Evolutionary conservation across 2,888 invertebrate species (phyloP).

Genomic region (Cheilosia urbana): DNA sequence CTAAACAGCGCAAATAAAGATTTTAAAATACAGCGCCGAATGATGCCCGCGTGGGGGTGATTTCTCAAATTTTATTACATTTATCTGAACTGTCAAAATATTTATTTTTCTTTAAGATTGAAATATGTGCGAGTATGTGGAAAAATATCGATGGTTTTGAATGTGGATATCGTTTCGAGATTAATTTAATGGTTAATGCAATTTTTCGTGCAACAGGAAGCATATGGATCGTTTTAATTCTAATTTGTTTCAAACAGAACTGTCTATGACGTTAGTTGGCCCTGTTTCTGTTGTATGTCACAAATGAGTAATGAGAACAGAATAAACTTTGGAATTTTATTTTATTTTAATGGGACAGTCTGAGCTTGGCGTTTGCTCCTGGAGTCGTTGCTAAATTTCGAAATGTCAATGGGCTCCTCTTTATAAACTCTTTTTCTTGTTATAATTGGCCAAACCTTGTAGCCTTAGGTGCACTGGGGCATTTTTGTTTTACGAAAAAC

Average conservation of each 20-base stretch:
- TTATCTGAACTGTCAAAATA: constrained; percentile 13
- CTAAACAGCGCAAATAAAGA: not conserved
- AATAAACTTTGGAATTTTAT: not conserved
- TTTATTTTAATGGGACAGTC: no score
- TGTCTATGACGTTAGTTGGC: constrained; percentile 5
- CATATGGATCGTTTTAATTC: constrained; percentile 31
- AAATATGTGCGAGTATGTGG: not conserved
- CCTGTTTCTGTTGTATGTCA: constrained; percentile 22
- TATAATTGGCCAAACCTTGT: no score
- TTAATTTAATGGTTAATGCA: not conserved
- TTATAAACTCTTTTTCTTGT: no score
- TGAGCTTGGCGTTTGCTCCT: no score
- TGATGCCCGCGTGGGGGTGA: not conserved
- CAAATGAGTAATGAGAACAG: not conserved
- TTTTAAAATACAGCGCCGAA: not conserved
- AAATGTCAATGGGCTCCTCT: no score
- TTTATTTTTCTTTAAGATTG: constrained; percentile 41
- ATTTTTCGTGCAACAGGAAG: constrained; percentile 15
- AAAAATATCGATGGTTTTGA: not conserved
- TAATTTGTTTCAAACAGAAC: not conserved
- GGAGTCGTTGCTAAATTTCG: no score
- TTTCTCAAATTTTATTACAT: constrained; percentile 36
- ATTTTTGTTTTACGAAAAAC: no score
- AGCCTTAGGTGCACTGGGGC: no score
- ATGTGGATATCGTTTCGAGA: constrained; percentile 4